Conservation (phyloP, 2,888 invertebrate species). For the Cryptocephalus primarius region DNA sequence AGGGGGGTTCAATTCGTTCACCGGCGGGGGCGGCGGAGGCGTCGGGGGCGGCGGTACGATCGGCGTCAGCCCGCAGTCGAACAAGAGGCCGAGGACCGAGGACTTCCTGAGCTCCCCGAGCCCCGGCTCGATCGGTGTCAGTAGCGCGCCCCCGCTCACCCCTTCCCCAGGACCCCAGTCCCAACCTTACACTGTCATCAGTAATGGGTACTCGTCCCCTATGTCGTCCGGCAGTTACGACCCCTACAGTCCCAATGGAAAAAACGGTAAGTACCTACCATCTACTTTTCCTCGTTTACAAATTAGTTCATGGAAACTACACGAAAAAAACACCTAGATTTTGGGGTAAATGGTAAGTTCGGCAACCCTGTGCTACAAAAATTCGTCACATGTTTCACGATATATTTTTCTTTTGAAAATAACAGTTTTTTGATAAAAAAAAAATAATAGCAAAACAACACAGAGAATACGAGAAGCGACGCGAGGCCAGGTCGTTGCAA, state of each 20-base stretch:
- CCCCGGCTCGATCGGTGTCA: conserved; percentile 45
- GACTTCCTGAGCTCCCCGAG: conserved; percentile 56
- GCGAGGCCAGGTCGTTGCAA: no score
- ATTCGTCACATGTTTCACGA: no score
- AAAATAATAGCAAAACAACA: no score
- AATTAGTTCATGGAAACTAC: no score
- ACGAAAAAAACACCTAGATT: no score
- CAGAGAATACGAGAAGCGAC: no score
- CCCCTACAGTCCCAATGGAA: conserved; percentile 81
- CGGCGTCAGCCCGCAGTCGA: conserved; percentile 19
- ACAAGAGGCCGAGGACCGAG: conserved; percentile 40
- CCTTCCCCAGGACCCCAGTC: conserved; percentile 51
- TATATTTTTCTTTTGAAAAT: no score
- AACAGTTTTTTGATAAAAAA: no score
- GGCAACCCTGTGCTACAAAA: no score
- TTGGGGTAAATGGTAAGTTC: no score
- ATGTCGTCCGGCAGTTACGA: conserved; percentile 83
- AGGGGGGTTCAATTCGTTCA: conserved; percentile 21
- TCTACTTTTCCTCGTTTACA: neutral
- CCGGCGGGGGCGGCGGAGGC: conserved; percentile 31
- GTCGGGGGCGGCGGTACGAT: conserved; percentile 6
- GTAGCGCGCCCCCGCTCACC: conserved; percentile 49
- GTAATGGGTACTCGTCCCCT: conserved; percentile 76
- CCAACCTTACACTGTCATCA: conserved; percentile 42
- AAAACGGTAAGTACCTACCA: conserved; percentile 59